Evolutionary conservation across 2,888 invertebrate species (phyloP), one percentile per base, ranked within the genome.

Genomic region (Drosophila stalkeri): DNA sequence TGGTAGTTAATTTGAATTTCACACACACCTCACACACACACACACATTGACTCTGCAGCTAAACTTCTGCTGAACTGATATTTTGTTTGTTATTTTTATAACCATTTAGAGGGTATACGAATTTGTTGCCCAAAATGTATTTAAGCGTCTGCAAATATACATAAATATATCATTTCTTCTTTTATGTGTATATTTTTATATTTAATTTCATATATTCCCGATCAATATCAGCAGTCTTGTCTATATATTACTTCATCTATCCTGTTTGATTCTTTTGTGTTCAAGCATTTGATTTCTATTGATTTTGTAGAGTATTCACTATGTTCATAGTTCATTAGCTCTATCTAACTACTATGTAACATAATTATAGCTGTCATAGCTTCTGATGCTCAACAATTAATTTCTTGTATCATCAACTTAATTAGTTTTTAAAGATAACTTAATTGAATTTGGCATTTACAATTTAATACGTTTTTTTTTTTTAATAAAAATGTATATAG

Each of bases 1-100:
- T 82, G 74, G 70, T 72, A 72, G 85, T 72, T 86, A 89, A 86
- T 90, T 86, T 89, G 62, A 86, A 90, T 90, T 90, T 86, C 76
- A 86, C 85, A 90, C 84, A 76, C 59, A 71, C 89, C 75, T 86
- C 84, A 88, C 81, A 75, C 54, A 69, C 31, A 83, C 81, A 75
- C 47, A 66, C 23, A 56, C 20, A 20, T 31, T 49, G 18, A 20
- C 8, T 3, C 16, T 8, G 11, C 20, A 31, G 43, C 16, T 14
- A 16, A 35, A 31, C 20, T 39, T 55, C 59, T 61, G 39, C 23
- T 55, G 54, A 72, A 54, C 23, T 60, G 44, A 39, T 54, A 46
- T 35, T 71, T 69, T 46, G 61, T 39, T 52, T 39, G 12, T 18
- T 54, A 37, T 54, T 54, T 54, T 54, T 54, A 54, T 37, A 54